Percentiles rank a stretch among this genome's conserved stretches.
Evolutionary conservation across 2,888 invertebrate genomes (phyloP).

Genomic region (Scotopteryx bipunctaria): DNA sequence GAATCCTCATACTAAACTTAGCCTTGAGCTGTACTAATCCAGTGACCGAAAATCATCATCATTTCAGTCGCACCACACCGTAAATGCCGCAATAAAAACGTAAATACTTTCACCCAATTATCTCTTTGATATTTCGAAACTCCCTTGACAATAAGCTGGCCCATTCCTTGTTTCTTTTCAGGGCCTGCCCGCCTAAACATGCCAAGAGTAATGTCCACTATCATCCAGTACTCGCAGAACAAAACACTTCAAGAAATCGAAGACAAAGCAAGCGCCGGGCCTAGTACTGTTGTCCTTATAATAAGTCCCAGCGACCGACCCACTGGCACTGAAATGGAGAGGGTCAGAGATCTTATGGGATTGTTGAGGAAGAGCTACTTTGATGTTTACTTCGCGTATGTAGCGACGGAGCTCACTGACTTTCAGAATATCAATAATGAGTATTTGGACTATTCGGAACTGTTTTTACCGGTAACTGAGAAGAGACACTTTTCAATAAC

Average conservation of each 20-base stretch:
- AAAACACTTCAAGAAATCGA: conserved; percentile 64
- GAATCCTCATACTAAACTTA: too few relatives aligned
- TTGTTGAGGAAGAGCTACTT: conserved; percentile 74
- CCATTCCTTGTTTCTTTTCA: conserved; percentile 44
- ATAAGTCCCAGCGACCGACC: conserved; percentile 77
- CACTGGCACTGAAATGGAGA: conserved; percentile 67
- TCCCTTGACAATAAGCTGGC: too few relatives aligned
- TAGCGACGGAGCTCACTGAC: conserved; percentile 66
- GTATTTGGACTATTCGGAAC: conserved; percentile 76
- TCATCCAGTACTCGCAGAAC: conserved; percentile 74
- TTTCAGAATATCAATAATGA: conserved; percentile 76
- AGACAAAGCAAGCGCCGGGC: conserved; percentile 58
- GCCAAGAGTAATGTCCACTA: conserved; percentile 72
- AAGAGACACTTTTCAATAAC: too few relatives aligned
- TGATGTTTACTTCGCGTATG: conserved; percentile 81
- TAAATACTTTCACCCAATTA: too few relatives aligned
- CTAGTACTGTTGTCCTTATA: conserved; percentile 78
- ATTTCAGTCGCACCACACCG: too few relatives aligned
- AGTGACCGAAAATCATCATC: too few relatives aligned
- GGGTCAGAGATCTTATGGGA: conserved; percentile 65
- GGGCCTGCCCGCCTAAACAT: conserved; percentile 82
- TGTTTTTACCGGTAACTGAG: conserved; percentile 68
- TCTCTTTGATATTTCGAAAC: too few relatives aligned
- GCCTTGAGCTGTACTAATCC: too few relatives aligned
- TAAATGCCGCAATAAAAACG: too few relatives aligned